phyloP scores from a whole-genome alignment of 2,113 vertebrate species.

The Muscicapa adusta region DNA sequence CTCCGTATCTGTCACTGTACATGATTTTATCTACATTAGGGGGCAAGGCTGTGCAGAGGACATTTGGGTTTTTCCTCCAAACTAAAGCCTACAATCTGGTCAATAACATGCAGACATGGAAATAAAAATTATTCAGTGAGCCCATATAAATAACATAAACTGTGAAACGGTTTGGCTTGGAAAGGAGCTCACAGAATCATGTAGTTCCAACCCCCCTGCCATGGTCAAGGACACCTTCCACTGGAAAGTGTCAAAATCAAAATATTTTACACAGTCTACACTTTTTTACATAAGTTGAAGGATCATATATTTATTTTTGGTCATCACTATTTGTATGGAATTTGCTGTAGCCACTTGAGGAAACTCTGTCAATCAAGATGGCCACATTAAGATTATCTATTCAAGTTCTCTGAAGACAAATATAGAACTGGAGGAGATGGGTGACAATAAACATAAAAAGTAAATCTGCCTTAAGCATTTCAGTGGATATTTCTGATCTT shows the following conservation, averaged over 20 bases:
- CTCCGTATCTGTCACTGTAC: background rate
- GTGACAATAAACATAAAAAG: background rate
- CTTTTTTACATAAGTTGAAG: background rate
- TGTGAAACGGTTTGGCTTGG: background rate
- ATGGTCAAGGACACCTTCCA: background rate
- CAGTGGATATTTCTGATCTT: background rate
- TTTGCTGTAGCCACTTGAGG: background rate
- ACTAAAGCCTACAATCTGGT: background rate
- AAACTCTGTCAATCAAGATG: background rate
- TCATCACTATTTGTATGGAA: background rate
- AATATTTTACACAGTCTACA: background rate
- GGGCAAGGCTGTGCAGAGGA: accelerated
- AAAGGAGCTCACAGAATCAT: background rate
- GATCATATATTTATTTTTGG: background rate
- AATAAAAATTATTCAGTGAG: background rate
- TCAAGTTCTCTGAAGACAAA: background rate
- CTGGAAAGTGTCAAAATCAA: background rate
- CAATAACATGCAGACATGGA: background rate
- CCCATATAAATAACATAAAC: background rate
- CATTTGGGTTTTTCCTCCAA: background rate
- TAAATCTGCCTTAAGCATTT: background rate
- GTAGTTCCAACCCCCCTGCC: background rate
- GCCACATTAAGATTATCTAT: background rate
- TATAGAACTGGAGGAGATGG: background rate
- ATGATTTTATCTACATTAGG: background rate